These are phyloP conservation scores for Molorchus minor DNA, from an alignment of 2,888 invertebrate species.

Conservation along the genomic window DNA sequence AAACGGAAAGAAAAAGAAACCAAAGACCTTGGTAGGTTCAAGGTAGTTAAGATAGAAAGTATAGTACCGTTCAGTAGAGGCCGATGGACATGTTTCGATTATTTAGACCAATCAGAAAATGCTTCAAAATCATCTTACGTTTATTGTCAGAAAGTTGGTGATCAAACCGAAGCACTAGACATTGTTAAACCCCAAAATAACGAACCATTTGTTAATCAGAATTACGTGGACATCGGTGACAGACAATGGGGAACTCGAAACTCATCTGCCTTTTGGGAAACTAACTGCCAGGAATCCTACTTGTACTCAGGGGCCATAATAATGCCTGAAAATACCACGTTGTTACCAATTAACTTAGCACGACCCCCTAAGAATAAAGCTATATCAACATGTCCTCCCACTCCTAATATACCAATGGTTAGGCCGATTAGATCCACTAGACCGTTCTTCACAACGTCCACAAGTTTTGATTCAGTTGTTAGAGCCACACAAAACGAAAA, in stretches of 20 bases:
- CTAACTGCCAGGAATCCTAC: slow-evolving; percentile 41
- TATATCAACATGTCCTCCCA: slow-evolving; percentile 16
- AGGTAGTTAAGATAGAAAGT: slow-evolving; percentile 94
- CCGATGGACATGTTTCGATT: slow-evolving; percentile 95
- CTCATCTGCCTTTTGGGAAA: slow-evolving; percentile 31
- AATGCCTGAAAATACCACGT: slow-evolving; percentile 37
- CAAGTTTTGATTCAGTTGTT: slow-evolving; percentile 22
- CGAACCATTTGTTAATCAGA: slow-evolving; percentile 10
- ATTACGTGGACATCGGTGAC: slow-evolving; percentile 10
- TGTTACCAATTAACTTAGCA: slow-evolving; percentile 22
- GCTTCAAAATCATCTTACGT: slow-evolving; percentile 16
- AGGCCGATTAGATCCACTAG: slow-evolving; percentile 22
- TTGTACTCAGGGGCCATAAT: slow-evolving; percentile 42
- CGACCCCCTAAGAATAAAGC: slow-evolving; percentile 21
- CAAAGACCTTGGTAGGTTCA: slow-evolving; percentile 69
- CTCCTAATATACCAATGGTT: slow-evolving; percentile 23
- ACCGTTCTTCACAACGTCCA: slow-evolving; percentile 21
- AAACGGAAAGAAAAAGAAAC: slow-evolving; percentile 60
- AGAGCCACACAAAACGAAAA: slow-evolving; percentile 15
- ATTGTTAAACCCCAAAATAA: slow-evolving; percentile 2
- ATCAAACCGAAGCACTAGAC: slow-evolving; percentile 9
- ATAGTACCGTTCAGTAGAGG: slow-evolving; percentile 92
- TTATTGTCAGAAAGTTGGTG: slow-evolving; percentile 22
- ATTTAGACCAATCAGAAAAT: slow-evolving; percentile 74
- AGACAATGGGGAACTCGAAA: slow-evolving; percentile 18